phyloP scores from a whole-genome alignment of 92 coral and sea anemone species.

The Desmophyllum pertusum region DNA sequence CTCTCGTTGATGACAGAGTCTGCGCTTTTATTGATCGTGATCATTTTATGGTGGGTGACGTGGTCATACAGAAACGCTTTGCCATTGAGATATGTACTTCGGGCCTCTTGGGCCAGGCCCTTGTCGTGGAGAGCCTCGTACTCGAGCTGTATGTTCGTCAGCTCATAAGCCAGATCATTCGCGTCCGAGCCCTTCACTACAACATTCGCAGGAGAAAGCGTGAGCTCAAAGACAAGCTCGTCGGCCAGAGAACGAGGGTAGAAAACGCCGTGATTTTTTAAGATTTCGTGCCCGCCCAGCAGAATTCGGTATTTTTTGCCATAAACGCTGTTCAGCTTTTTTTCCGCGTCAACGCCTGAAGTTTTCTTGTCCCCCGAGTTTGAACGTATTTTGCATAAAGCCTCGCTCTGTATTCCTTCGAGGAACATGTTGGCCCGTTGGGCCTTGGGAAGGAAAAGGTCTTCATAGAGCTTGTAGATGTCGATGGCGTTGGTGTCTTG shows the following conservation, averaged over 20 bases:
- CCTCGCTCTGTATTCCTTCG: not conserved
- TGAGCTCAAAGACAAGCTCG: slow-evolving; percentile 3
- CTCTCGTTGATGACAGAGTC: not conserved
- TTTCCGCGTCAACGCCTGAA: not conserved
- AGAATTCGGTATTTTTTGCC: slow-evolving; percentile 24
- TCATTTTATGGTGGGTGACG: not conserved
- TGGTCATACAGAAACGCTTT: slow-evolving; percentile 28
- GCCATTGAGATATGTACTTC: not conserved
- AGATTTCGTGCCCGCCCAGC: slow-evolving; percentile 2
- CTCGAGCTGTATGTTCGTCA: slow-evolving; percentile 14
- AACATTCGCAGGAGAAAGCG: not conserved
- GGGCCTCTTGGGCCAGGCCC: not conserved
- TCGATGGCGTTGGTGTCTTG: not conserved
- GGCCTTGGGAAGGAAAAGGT: not conserved
- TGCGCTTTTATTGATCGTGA: not conserved
- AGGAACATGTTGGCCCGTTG: not conserved
- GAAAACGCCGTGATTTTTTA: slow-evolving; percentile 1
- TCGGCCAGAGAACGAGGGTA: not conserved
- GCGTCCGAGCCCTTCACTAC: slow-evolving; percentile 12
- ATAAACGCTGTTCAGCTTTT: not conserved
- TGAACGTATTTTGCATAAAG: not conserved
- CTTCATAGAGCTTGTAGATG: not conserved
- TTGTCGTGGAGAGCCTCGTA: slow-evolving; percentile 2
- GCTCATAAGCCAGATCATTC: not conserved
- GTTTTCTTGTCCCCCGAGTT: not conserved